A percentile compares a stretch with the other conserved stretches of the same genome.
phyloP scores from a whole-genome alignment of 64 coral and sea anemone genomes.

The Stichodactyla mertensii region DNA sequence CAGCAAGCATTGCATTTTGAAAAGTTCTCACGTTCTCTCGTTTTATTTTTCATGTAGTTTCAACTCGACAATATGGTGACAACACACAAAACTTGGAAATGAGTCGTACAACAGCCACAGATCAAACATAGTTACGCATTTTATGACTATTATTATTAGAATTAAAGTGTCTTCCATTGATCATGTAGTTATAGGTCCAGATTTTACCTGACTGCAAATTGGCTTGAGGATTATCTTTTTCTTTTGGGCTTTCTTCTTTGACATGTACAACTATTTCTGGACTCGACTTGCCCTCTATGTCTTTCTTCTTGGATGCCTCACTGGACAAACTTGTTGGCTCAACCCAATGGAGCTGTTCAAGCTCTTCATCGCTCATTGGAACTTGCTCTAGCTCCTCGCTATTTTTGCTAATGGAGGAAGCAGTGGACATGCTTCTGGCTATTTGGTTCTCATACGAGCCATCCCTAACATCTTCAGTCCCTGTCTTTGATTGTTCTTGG shows the following conservation, averaged over 20 bases:
- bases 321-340: not conserved
- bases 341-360: slow-evolving; percentile 2
- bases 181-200: too few species aligned
- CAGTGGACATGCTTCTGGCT: too few species aligned
- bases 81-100: too few species aligned
- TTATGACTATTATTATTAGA: too few species aligned
- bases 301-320: not conserved
- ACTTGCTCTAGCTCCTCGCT: not conserved
- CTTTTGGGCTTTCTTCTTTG: not conserved
- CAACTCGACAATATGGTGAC: too few species aligned
- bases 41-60: too few species aligned
- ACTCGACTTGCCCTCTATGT: not conserved
- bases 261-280: not conserved
- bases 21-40: too few species aligned
- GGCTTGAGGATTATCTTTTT: not conserved
- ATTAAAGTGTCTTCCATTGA: too few species aligned
- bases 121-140: too few species aligned
- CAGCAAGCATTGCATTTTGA: too few species aligned
- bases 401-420: not conserved
- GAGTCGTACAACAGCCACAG: too few species aligned
- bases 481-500: not conserved
- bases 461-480: not conserved
- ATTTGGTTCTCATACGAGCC: not conserved
- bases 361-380: not conserved
- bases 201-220: not conserved